These are phyloP conservation scores for Oxyura jamaicensis DNA, from an alignment of 2,113 vertebrate genomes.

Conservation along the genomic window DNA sequence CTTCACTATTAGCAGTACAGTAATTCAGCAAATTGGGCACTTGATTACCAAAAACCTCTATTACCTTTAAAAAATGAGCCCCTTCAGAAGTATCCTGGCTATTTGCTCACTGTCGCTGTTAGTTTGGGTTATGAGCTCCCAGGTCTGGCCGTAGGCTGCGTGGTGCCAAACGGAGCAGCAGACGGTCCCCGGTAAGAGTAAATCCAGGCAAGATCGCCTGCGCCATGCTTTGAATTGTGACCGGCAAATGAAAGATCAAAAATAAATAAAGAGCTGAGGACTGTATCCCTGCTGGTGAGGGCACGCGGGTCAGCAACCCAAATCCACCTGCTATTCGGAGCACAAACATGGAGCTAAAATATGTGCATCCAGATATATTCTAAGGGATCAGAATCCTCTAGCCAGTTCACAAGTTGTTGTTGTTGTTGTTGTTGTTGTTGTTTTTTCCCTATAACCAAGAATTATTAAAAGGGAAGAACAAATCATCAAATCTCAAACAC, in stretches of 20 bases:
- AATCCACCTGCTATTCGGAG: not conserved
- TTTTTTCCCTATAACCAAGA: not conserved
- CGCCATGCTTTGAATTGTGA: not conserved
- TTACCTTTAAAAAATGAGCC: not conserved
- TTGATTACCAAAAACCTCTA: not conserved
- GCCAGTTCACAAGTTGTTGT: not conserved
- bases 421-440: no score
- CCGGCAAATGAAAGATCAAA: not conserved
- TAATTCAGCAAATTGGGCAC: not conserved
- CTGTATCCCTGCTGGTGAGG: not conserved
- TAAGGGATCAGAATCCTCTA: not conserved
- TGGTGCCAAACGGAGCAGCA: not conserved
- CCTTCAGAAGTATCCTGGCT: not conserved
- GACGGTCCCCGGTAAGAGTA: not conserved
- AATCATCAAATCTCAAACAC: not conserved
- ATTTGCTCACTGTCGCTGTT: not conserved
- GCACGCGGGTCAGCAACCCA: not conserved
- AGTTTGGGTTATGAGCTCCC: not conserved
- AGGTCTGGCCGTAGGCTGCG: not conserved
- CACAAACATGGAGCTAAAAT: not conserved
- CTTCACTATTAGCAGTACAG: not conserved
- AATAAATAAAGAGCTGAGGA: not conserved
- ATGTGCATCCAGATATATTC: not conserved
- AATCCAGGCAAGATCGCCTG: not conserved
- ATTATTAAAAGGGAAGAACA: slow-evolving; percentile 6